Conservation (phyloP, 2,888 invertebrate species). For the Diaphora mendica region DNA sequence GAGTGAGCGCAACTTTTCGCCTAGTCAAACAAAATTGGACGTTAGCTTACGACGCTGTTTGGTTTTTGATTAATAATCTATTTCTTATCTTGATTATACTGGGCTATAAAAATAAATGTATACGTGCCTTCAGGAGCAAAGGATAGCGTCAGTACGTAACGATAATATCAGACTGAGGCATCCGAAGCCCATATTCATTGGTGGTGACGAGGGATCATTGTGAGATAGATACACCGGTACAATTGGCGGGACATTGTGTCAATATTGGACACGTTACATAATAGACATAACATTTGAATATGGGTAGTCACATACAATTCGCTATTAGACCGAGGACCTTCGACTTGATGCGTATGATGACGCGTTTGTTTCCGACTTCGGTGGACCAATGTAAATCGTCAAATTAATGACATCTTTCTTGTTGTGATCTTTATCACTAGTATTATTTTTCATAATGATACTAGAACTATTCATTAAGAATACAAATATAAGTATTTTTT, state of each 20-base stretch:
- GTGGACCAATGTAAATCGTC: conserved; percentile 24
- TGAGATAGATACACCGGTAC: conserved; percentile 68
- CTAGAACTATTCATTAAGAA: no score
- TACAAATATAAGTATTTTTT: no score
- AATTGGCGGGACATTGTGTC: conserved; percentile 78
- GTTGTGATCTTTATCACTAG: neutral
- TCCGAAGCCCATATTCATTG: conserved; percentile 67
- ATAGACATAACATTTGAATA: conserved; percentile 72
- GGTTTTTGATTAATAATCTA: conserved; percentile 75
- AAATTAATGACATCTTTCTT: conserved; percentile 21
- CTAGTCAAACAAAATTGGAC: conserved; percentile 80
- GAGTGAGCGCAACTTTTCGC: conserved; percentile 74
- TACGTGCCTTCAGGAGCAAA: conserved; percentile 18
- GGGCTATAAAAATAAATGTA: conserved; percentile 33
- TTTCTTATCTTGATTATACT: conserved; percentile 50
- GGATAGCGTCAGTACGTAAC: conserved; percentile 45
- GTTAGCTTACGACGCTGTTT: conserved; percentile 67
- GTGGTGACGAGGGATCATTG: conserved; percentile 79
- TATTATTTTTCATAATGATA: no score
- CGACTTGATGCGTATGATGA: conserved; percentile 63
- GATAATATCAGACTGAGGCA: conserved; percentile 58
- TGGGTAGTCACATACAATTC: conserved; percentile 68
- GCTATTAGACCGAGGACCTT: conserved; percentile 75
- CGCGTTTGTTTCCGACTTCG: conserved; percentile 45
- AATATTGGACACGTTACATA: conserved; percentile 78